Evolutionary conservation across 2,888 invertebrate genomes (phyloP).

Genomic region (Drosophila maculinotata): DNA sequence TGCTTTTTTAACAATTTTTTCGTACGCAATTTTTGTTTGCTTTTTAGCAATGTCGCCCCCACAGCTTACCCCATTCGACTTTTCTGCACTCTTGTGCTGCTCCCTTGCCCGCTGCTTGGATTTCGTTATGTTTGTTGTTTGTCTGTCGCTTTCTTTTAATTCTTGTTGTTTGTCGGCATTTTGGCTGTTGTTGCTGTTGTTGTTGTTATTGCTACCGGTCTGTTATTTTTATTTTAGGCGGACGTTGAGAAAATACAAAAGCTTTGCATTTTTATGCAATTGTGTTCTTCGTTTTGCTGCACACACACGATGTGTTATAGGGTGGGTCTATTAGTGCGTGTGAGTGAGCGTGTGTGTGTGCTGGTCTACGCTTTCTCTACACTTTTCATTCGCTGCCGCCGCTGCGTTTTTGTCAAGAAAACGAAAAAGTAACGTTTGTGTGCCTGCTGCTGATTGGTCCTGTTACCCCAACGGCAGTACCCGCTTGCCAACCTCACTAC

Average conservation of each 20-base stretch:
- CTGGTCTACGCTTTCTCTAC: conserved; percentile 63
- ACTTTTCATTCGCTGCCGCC: conserved; percentile 75
- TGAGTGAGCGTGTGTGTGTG: conserved; percentile 25
- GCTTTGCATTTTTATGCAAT: conserved; percentile 61
- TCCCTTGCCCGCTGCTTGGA: conserved; percentile 33
- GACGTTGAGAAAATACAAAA: conserved; percentile 74
- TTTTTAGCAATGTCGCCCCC: conserved; percentile 40
- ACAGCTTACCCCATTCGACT: not conserved
- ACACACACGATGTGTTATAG: conserved; percentile 7
- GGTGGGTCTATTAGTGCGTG: conserved; percentile 32
- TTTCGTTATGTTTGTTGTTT: conserved; percentile 66
- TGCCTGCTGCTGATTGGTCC: conserved; percentile 76
- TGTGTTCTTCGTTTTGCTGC: conserved; percentile 36
- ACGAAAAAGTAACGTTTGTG: conserved; percentile 74
- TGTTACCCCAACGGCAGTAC: conserved; percentile 7
- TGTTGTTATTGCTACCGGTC: conserved; percentile 31
- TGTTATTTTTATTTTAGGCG: conserved; percentile 77
- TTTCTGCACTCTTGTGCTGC: not conserved
- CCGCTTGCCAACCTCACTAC: not conserved
- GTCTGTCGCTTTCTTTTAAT: conserved; percentile 60
- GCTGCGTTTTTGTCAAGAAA: conserved; percentile 73
- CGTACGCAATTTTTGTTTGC: conserved; percentile 46
- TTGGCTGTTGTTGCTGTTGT: conserved; percentile 25
- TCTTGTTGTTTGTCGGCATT: conserved; percentile 58
- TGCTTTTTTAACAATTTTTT: conserved; percentile 67